Base-by-base conservation (phyloP, 2,888 invertebrate genomes). In the Ecliptopera silaceata region DNA sequence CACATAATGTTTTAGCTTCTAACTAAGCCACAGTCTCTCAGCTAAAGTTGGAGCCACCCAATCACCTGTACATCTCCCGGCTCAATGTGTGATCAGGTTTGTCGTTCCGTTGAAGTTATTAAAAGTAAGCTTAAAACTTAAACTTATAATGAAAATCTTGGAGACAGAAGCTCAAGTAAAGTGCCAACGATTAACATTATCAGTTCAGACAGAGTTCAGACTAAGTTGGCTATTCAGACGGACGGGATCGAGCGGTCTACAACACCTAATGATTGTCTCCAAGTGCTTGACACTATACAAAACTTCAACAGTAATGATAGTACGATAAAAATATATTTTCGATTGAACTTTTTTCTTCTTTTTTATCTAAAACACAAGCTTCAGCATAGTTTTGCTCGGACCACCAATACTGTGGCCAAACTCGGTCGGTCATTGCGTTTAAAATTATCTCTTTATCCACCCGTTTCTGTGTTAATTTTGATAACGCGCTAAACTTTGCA, bases 391-490 rank as follows among this genome's bases (percentile, higher is more conserved):
- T 15, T 10, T 15, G 15, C 36, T 36, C 10, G 3, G 15, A 36
- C 6, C 13, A 34, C 36, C 15, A 8, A 31, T n/a, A 44, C 32
- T 48, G 48, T 39, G 22, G 12, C 4, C 5, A 41, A 48, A 38
- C 38, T 42, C 49, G 43, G 47, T 42, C 20, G 59, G 51, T 52
- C 52, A 56, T 59, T 55, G 26, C n/a, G 36, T 20, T 44, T 38
- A 38, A 50, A 61, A 59, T 57, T 61, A 59, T 57, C 52, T 53
- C 50, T 42, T 56, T 50, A 34, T 38, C 49, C 46, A 48, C 48
- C 41, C 51, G 44, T 56, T 61, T 51, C 46, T 20, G 46, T 56
- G 54, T 52, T 64, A 52, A 54, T 64, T 61, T 57, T 59, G 43
- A 52, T 61, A 55, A 49, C 38, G 38, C 45, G 38, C 34, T 31